phyloP scores from a whole-genome alignment of 2,888 invertebrate species.

The Mythimna lalbum region DNA sequence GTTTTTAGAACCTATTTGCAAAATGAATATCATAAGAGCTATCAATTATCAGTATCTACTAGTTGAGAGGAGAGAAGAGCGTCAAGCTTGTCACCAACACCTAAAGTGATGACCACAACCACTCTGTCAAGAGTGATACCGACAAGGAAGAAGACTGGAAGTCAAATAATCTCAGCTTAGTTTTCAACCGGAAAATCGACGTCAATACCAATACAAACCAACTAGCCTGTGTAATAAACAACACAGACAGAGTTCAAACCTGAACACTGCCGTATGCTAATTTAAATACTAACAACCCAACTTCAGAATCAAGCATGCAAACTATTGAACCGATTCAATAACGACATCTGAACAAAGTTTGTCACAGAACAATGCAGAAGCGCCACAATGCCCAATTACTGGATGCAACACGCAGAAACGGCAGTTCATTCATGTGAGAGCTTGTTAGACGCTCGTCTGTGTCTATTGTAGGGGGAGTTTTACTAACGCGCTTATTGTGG shows the following conservation, averaged over 20 bases:
- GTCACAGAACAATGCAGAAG: conserved; percentile 75
- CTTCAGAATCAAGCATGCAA: conserved; percentile 39
- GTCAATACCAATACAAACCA: not conserved
- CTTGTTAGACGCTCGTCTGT: conserved; percentile 80
- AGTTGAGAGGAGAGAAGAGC: too few species aligned
- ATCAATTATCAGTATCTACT: too few species aligned
- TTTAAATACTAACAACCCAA: conserved; percentile 34
- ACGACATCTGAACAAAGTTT: conserved; percentile 64
- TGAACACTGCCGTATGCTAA: conserved; percentile 17
- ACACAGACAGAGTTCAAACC: not conserved
- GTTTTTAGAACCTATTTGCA: too few species aligned
- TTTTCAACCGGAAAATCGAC: not conserved
- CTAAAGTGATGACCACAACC: too few species aligned
- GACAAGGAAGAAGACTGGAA: too few species aligned
- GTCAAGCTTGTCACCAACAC: too few species aligned
- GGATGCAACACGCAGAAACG: conserved; percentile 74
- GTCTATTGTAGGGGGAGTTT: conserved; percentile 62
- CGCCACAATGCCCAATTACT: conserved; percentile 79
- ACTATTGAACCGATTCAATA: conserved; percentile 59
- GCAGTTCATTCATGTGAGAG: conserved; percentile 77
- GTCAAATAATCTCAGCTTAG: too few species aligned
- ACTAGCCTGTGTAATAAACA: not conserved
- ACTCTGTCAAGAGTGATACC: too few species aligned
- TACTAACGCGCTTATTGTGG: conserved; percentile 38
- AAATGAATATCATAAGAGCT: too few species aligned